These are phyloP conservation scores for Netelia virgata DNA, from an alignment of 2,888 invertebrate species.

Conservation along the genomic window DNA sequence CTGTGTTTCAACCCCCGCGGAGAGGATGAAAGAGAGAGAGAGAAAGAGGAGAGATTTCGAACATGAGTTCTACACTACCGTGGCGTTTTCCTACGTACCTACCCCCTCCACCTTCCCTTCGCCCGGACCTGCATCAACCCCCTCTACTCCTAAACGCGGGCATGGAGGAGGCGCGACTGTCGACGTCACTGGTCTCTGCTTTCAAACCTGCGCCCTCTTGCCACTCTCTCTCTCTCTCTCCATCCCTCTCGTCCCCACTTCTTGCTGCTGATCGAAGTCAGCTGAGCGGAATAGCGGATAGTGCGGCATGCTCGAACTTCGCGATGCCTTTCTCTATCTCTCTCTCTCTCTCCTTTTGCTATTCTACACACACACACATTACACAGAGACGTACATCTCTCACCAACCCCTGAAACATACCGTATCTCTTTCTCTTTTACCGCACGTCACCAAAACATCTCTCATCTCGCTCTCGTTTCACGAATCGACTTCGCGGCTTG, in stretches of 20 bases:
- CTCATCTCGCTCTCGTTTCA: slow-evolving; percentile 61
- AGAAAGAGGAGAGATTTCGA: slow-evolving; percentile 25
- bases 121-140: slow-evolving; percentile 71
- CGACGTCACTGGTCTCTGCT: slow-evolving; percentile 67
- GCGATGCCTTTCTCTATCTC: slow-evolving; percentile 68
- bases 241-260: slow-evolving; percentile 10
- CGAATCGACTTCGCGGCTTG: slow-evolving; percentile 76
- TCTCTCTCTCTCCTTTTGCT: slow-evolving; percentile 69
- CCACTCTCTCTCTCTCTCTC: background rate
- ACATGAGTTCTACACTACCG: slow-evolving; percentile 34
- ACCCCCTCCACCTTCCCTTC: slow-evolving; percentile 18
- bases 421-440: slow-evolving; percentile 9
- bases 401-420: slow-evolving; percentile 5
- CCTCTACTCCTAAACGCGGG: slow-evolving; percentile 32
- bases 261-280: slow-evolving; percentile 81
- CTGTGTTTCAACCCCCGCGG: slow-evolving; percentile 52
- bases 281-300: slow-evolving; percentile 78
- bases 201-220: slow-evolving; percentile 39
- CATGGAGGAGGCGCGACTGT: slow-evolving; percentile 52
- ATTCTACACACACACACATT: slow-evolving; percentile 59
- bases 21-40: slow-evolving; percentile 16
- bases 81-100: slow-evolving; percentile 28
- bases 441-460: slow-evolving; percentile 42
- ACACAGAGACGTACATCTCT: slow-evolving; percentile 4
- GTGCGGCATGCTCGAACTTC: slow-evolving; percentile 67